Percentiles rank a stretch among this genome's conserved stretches.
Evolutionary conservation across 2,113 vertebrate species (phyloP).

Genomic region (Apodemus sylvaticus): DNA sequence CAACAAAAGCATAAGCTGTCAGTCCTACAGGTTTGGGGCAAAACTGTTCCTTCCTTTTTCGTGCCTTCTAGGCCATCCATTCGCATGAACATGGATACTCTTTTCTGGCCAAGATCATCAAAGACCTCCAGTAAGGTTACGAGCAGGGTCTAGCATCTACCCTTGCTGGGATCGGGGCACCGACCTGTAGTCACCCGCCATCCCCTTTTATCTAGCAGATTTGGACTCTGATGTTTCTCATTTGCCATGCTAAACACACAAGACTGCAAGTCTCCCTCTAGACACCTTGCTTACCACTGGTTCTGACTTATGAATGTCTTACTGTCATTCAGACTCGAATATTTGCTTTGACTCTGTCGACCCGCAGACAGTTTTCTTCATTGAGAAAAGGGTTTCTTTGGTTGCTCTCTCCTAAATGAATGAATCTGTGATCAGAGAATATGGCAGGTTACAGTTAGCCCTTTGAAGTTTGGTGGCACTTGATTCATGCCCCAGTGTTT

Average conservation of each 20-base stretch:
- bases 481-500: neutral
- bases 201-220: neutral
- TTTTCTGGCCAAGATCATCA: conserved; percentile 71
- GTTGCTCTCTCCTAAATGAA: neutral
- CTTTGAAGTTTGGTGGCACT: neutral
- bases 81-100: conserved; percentile 71
- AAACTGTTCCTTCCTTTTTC: conserved; percentile 69
- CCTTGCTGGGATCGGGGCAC: no score
- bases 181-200: rapidly evolving
- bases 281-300: neutral
- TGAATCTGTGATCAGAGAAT: neutral
- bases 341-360: neutral
- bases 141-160: neutral
- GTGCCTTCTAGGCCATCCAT: conserved; percentile 71
- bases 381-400: neutral
- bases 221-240: neutral
- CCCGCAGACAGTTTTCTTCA: neutral
- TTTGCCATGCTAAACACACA: neutral
- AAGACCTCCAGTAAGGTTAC: conserved; percentile 75
- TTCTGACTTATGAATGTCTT: neutral
- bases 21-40: conserved; percentile 54
- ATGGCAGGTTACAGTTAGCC: neutral
- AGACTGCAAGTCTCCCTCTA: neutral
- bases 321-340: conserved; percentile 5
- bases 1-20: conserved; percentile 73